A percentile compares a stretch with the other conserved stretches of the same genome.
phyloP scores from a whole-genome alignment of 1,140 invertebrate genomes.

The Calephelis nemesis region DNA sequence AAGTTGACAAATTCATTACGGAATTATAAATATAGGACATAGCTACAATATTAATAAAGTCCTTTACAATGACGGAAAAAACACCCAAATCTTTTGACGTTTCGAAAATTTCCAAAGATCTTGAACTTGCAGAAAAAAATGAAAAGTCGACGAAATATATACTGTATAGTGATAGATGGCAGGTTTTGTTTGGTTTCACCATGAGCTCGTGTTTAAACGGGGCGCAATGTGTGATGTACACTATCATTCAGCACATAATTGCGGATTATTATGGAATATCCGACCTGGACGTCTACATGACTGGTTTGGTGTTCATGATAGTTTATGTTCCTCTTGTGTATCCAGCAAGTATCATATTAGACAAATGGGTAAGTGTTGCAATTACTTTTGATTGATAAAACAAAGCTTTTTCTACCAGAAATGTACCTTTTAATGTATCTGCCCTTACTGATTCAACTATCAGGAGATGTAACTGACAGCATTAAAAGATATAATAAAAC shows the following conservation, averaged over 20 bases:
- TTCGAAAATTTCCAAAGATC: background rate
- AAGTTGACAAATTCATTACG: no score
- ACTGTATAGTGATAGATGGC: conserved; percentile 18
- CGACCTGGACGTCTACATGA: background rate
- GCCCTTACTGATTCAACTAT: no score
- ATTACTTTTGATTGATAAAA: no score
- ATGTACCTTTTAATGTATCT: no score
- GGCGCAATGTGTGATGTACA: conserved; percentile 22
- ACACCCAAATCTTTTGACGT: background rate
- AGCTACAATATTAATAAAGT: no score
- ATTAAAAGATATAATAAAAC: no score
- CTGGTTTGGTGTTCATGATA: conserved; percentile 9
- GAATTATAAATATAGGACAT: no score
- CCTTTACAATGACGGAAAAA: background rate
- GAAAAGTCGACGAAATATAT: background rate
- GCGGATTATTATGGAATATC: conserved; percentile 22
- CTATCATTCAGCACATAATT: conserved; percentile 26
- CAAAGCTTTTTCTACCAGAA: no score
- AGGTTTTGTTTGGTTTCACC: conserved; percentile 13
- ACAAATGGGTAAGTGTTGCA: background rate
- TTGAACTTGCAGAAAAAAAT: background rate
- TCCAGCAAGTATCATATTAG: conserved; percentile 8
- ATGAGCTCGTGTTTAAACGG: conserved; percentile 17
- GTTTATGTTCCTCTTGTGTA: background rate
- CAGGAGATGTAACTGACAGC: no score